Evolutionary conservation across 2,113 vertebrate species (phyloP).

Genomic region (Nyctereutes procyonoides): DNA sequence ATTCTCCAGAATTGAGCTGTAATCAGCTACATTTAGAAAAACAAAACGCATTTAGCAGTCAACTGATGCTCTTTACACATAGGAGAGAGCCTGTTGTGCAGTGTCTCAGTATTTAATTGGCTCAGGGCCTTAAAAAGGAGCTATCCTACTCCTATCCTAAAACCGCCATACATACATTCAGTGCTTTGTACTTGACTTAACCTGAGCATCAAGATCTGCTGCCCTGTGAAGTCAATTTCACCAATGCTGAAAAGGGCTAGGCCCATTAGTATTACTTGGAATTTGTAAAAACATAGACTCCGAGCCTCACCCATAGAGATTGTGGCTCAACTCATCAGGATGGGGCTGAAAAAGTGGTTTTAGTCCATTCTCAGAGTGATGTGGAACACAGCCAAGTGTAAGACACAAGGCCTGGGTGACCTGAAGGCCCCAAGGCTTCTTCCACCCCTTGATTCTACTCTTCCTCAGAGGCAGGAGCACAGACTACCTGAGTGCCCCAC

Average conservation of each 20-base stretch:
- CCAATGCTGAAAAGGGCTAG: not conserved
- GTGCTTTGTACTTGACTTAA: not conserved
- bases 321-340: not conserved
- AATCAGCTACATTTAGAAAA: not conserved
- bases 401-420: not conserved
- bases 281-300: not conserved
- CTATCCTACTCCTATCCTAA: not conserved
- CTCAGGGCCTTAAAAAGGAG: not conserved
- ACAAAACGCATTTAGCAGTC: not conserved
- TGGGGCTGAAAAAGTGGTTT: not conserved
- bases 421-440: not conserved
- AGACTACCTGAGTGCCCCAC: rapidly evolving
- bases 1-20: not conserved
- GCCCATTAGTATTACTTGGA: not conserved
- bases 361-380: not conserved
- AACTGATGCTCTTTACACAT: not conserved
- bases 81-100: not conserved
- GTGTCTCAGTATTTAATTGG: not conserved
- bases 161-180: not conserved
- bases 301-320: not conserved
- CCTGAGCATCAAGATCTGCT: not conserved
- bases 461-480: not conserved
- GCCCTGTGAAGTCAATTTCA: not conserved
- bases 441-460: not conserved
- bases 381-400: not conserved